Base-by-base conservation (phyloP, 1,140 invertebrate genomes). In the Tribolium castaneum region DNA sequence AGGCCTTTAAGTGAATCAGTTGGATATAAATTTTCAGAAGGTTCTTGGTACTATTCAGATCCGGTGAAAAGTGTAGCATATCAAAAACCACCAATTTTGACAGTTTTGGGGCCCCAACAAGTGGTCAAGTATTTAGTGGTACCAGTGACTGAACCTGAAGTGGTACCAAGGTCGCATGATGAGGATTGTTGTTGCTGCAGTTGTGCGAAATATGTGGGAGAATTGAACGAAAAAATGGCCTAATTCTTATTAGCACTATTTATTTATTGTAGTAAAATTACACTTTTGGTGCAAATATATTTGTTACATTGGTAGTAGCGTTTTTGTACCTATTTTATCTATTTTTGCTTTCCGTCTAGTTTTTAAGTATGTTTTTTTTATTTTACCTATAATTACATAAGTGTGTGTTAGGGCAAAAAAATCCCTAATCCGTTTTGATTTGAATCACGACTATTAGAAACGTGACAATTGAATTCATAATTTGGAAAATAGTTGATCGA, bases 141-240 rank as follows among this genome's bases (percentile, higher is more conserved):
- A 14, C 54, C 54, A 5, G 22, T 59, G 6, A 30, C 5, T 39
- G 39, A 45, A 45, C 39, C 39, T 9, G 39, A 3, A 10, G n/a
- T 45, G 7, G 39, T 45, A 45, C 39, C 39, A 22, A 22, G 22
- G 56, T 25, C 56, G 4, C 59, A 66, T 5, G 10, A 16, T 3
- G 59, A 66, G 3, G 30, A 66, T 7, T 66, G 59, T 14, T 39
- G 25, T 39, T 66, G 59, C 39, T 39, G 30, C 25, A 66, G 30
- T 22, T 66, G 59, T 66, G 59, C 59, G n/a, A 66, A 66, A 39
- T 66, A 66, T 22, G 19, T 12, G 0, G 54, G 54, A 10, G 59
- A 66, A 34, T 34, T 39, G 59, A 66, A 66, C 30, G 10, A 66
- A 66, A 30, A 19, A 59, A 22, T 19, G 54, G 9, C 7, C 0